Evolutionary conservation across 2,113 vertebrate genomes (phyloP).

Genomic region (Ochotona curzoniae): DNA sequence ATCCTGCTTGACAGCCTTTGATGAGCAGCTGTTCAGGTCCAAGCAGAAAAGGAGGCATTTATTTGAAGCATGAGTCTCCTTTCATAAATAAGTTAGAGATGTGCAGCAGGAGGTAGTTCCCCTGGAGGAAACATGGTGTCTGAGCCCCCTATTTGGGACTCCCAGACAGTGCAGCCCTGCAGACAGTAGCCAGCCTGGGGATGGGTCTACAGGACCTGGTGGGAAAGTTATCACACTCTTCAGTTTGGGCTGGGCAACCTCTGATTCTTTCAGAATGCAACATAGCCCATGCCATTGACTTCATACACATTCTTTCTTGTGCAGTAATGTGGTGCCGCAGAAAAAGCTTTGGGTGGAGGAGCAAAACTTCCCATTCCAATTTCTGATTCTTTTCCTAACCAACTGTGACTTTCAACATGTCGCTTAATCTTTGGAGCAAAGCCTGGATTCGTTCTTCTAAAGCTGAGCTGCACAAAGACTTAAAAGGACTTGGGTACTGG

Average conservation of each 20-base stretch:
- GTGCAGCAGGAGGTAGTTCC: neutral
- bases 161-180: neutral
- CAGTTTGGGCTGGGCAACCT: neutral
- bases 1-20: slow-evolving; percentile 6
- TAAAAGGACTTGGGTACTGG: neutral
- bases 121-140: neutral
- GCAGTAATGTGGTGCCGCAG: neutral
- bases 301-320: neutral
- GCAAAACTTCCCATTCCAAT: neutral
- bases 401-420: neutral
- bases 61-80: neutral
- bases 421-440: neutral
- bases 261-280: neutral
- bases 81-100: neutral
- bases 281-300: neutral
- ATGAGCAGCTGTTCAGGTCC: slow-evolving; percentile 36
- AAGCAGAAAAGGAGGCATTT: neutral
- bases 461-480: neutral
- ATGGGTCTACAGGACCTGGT: neutral
- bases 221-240: neutral
- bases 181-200: fast-evolving
- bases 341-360: neutral
- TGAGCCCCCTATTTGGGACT: neutral
- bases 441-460: neutral
- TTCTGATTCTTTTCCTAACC: neutral